Evolutionary conservation across 2,888 invertebrate genomes (phyloP).

Genomic region (Dynastes maya): DNA sequence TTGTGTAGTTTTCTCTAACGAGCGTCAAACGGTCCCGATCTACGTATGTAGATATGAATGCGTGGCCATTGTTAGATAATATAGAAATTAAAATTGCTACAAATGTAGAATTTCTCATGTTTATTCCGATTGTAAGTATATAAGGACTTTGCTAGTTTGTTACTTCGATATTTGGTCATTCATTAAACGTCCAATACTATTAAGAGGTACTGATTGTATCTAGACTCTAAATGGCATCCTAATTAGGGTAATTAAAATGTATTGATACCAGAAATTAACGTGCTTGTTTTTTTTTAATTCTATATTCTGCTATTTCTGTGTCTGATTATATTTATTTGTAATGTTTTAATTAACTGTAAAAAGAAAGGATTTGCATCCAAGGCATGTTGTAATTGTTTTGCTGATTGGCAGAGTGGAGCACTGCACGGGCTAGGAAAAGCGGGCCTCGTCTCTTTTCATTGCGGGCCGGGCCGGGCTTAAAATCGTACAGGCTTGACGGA

Average conservation of each 20-base stretch:
- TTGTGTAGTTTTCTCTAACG: conserved; percentile 6
- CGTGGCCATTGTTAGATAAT: neutral
- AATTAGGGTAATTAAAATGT: neutral
- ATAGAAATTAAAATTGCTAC: neutral
- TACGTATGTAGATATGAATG: neutral
- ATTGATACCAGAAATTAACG: neutral
- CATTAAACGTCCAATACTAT: neutral
- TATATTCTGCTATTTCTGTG: no score
- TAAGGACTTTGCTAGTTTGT: neutral
- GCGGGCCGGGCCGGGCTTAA: no score
- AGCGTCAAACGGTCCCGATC: neutral
- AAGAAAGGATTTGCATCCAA: no score
- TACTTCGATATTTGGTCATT: conserved; percentile 9
- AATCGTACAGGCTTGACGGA: no score
- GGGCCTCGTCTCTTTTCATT: no score
- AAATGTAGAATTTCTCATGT: neutral
- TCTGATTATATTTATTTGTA: no score
- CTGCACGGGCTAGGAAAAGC: no score
- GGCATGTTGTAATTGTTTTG: no score
- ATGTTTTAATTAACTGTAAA: no score
- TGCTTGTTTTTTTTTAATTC: neutral
- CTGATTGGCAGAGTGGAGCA: no score
- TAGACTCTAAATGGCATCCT: neutral
- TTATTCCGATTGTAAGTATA: neutral
- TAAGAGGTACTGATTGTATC: no score